A percentile compares a stretch with the other conserved stretches of the same genome.
These are phyloP conservation scores for Aphis gossypii DNA, from an alignment of 1,140 invertebrate genomes.

Conservation along the genomic window DNA sequence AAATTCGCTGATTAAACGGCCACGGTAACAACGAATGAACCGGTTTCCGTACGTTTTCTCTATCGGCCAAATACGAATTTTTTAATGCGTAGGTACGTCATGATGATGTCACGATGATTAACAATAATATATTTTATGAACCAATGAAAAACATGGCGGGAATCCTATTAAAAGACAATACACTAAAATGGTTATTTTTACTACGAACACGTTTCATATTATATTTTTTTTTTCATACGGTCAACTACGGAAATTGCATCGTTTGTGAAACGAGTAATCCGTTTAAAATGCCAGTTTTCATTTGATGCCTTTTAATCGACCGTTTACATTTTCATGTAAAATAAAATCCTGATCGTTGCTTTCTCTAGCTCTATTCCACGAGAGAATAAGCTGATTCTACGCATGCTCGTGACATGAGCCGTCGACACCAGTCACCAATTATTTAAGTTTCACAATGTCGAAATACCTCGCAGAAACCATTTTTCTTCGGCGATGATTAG, in stretches of 20 bases:
- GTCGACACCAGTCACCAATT: no score
- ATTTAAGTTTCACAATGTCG: no score
- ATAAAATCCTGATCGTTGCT: no score
- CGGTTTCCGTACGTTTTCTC: neutral
- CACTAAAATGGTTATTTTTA: no score
- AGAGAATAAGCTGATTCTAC: no score
- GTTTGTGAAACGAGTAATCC: neutral
- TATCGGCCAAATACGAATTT: neutral
- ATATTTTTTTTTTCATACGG: no score
- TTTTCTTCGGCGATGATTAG: no score
- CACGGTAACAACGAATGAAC: neutral
- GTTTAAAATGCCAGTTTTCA: neutral
- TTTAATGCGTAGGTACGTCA: neutral
- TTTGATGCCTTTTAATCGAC: neutral
- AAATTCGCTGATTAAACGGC: neutral
- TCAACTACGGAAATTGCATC: neutral
- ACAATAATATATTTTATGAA: neutral
- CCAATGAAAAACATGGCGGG: neutral
- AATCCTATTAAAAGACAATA: neutral
- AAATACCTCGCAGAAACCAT: no score
- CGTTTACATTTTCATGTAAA: neutral
- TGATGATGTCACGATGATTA: neutral
- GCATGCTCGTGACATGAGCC: no score
- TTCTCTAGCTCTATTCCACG: no score
- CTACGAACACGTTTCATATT: no score